These are phyloP conservation scores for Cosmorhoe ocellata DNA, from an alignment of 2,888 invertebrate species.

Conservation along the genomic window DNA sequence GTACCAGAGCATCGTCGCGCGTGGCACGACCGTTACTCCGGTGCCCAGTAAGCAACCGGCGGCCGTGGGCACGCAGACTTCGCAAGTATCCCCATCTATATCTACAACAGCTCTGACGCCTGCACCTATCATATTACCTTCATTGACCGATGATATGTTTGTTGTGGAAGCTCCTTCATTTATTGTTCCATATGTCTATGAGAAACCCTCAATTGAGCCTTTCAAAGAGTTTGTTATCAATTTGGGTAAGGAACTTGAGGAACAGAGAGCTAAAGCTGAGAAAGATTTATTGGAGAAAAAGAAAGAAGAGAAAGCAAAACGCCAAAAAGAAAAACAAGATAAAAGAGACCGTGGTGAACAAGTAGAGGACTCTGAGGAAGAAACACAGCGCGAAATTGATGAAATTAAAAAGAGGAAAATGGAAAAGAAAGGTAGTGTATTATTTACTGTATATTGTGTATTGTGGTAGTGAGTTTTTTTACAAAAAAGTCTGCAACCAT, in stretches of 20 bases:
- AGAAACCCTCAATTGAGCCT: slow-evolving; percentile 91
- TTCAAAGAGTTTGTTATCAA: slow-evolving; percentile 87
- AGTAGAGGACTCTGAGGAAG: slow-evolving; percentile 51
- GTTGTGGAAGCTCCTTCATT: slow-evolving; percentile 96
- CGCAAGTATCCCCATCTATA: slow-evolving; percentile 18
- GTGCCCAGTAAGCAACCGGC: slow-evolving; percentile 44
- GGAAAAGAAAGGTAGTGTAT: slow-evolving; percentile 48
- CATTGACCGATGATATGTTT: slow-evolving; percentile 95
- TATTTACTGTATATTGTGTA: slow-evolving; percentile 2
- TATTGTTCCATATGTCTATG: slow-evolving; percentile 96
- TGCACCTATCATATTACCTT: slow-evolving; percentile 86
- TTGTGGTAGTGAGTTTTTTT: too few relatives aligned
- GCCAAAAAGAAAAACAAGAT: slow-evolving; percentile 48
- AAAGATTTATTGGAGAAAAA: slow-evolving; percentile 61
- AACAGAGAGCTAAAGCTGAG: slow-evolving; percentile 82
- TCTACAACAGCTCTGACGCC: slow-evolving; percentile 10
- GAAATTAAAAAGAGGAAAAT: slow-evolving; percentile 56
- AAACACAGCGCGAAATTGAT: slow-evolving; percentile 45
- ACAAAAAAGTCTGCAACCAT: too few relatives aligned
- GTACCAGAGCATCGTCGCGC: slow-evolving; percentile 78
- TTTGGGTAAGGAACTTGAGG: slow-evolving; percentile 84
- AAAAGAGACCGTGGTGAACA: slow-evolving; percentile 52
- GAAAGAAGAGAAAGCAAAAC: slow-evolving; percentile 58
- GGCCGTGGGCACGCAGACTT: slow-evolving; percentile 47
- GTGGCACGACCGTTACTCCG: slow-evolving; percentile 70